phyloP scores from a whole-genome alignment of 1,140 invertebrate species.

The Caenorhabditis latens region DNA sequence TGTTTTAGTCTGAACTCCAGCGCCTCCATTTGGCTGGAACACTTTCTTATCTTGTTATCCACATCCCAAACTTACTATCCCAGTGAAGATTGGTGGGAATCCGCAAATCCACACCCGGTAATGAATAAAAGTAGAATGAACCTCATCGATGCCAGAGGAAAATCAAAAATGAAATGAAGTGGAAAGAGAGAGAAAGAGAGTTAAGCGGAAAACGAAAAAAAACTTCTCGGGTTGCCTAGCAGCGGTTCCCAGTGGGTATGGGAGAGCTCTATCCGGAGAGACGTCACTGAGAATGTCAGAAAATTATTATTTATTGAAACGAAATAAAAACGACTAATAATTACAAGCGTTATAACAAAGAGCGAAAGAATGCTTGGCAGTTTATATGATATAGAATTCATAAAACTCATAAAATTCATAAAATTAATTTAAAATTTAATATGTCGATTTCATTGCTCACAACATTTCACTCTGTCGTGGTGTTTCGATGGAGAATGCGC shows the following conservation, averaged over 20 bases:
- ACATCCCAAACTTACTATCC: too few relatives aligned
- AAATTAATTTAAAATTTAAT: neutral
- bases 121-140: too few relatives aligned
- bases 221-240: neutral
- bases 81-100: too few relatives aligned
- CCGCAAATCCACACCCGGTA: too few relatives aligned
- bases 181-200: neutral
- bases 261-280: neutral
- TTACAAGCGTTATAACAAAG: slow-evolving; percentile 12
- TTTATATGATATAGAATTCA: neutral
- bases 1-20: too few relatives aligned
- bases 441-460: neutral
- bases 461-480: slow-evolving; percentile 61
- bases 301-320: slow-evolving; percentile 40
- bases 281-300: neutral
- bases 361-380: neutral
- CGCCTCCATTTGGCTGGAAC: too few relatives aligned
- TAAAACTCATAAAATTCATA: neutral
- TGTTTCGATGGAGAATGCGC: slow-evolving; percentile 63
- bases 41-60: too few relatives aligned
- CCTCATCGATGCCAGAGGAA: too few relatives aligned
- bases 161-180: neutral
- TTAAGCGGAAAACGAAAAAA: neutral
- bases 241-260: neutral
- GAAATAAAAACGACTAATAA: slow-evolving; percentile 22